Evolutionary conservation across 2,797 vertebrate genomes (phyloP).

Genomic region (Clarias laeviceps): DNA sequence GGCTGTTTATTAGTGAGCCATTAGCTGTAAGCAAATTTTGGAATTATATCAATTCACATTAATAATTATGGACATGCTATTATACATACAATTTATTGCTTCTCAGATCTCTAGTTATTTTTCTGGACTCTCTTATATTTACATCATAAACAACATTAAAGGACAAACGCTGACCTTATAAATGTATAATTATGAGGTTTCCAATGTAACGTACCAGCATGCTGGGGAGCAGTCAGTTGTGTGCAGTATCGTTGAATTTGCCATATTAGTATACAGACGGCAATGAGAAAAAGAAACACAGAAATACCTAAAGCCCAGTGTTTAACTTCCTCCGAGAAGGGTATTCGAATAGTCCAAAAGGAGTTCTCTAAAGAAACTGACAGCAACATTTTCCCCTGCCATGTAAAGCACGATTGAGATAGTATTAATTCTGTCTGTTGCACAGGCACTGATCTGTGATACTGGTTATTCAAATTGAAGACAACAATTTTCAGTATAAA

Average conservation of each 20-base stretch:
- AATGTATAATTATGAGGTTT: not conserved
- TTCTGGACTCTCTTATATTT: not conserved
- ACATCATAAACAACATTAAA: not conserved
- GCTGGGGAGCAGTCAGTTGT: conserved; percentile 26
- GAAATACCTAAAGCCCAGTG: conserved; percentile 72
- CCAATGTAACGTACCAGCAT: conserved; percentile 40
- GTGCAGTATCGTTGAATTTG: conserved; percentile 70
- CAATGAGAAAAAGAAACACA: conserved; percentile 69
- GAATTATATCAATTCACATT: not conserved
- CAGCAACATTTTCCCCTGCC: conserved; percentile 48
- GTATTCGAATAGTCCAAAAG: conserved; percentile 59
- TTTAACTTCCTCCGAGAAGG: conserved; percentile 70
- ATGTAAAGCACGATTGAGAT: conserved; percentile 28
- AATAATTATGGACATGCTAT: not conserved
- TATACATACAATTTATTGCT: not conserved
- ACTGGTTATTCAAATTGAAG: conserved; percentile 15
- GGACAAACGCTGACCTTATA: not conserved
- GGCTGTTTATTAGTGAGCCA: conserved; percentile 40
- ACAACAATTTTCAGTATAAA: not conserved
- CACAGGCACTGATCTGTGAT: conserved; percentile 7
- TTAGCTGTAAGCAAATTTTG: conserved; percentile 49
- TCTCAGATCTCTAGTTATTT: not conserved
- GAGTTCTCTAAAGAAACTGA: conserved; percentile 24
- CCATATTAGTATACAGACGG: conserved; percentile 74
- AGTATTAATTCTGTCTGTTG: not conserved